Evolutionary conservation across 2,113 vertebrate species (phyloP).

Genomic region (Ursus arctos): DNA sequence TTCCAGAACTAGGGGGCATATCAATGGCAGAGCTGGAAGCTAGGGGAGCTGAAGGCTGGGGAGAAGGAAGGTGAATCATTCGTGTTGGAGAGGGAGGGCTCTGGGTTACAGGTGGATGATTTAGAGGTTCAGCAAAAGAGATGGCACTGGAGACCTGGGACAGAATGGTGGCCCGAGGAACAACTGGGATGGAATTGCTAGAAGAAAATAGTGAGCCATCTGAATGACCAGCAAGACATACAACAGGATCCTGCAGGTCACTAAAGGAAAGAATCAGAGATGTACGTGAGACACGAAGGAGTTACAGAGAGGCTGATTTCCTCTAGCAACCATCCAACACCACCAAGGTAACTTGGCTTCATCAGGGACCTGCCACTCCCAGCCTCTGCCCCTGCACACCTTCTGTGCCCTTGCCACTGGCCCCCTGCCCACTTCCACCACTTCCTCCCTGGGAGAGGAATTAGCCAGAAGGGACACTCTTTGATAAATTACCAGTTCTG

Average conservation of each 20-base stretch:
- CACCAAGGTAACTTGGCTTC: neutral
- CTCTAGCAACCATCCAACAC: neutral
- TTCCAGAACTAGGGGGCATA: constrained; percentile 59
- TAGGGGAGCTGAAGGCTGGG: constrained; percentile 45
- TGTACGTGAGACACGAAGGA: neutral
- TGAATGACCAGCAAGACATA: constrained; percentile 53
- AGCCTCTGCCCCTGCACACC: neutral
- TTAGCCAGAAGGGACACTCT: neutral
- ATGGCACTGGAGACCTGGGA: constrained; percentile 29
- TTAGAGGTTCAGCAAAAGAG: constrained; percentile 31
- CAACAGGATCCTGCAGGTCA: constrained; percentile 71
- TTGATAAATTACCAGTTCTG: neutral
- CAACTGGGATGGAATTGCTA: constrained; percentile 59
- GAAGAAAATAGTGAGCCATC: constrained; percentile 42
- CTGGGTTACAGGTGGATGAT: constrained; percentile 16
- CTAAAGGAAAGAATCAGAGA: constrained; percentile 75
- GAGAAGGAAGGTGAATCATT: neutral
- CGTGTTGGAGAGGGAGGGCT: constrained; percentile 2
- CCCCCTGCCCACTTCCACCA: neutral
- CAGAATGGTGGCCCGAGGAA: constrained; percentile 51
- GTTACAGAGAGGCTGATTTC: neutral
- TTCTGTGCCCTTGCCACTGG: neutral
- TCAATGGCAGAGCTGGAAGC: constrained; percentile 33
- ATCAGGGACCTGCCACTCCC: neutral
- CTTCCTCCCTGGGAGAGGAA: neutral